A percentile compares a stretch with the other conserved stretches of the same genome.
Evolutionary conservation across 2,797 vertebrate species (phyloP).

Genomic region (Sus cebifrons): DNA sequence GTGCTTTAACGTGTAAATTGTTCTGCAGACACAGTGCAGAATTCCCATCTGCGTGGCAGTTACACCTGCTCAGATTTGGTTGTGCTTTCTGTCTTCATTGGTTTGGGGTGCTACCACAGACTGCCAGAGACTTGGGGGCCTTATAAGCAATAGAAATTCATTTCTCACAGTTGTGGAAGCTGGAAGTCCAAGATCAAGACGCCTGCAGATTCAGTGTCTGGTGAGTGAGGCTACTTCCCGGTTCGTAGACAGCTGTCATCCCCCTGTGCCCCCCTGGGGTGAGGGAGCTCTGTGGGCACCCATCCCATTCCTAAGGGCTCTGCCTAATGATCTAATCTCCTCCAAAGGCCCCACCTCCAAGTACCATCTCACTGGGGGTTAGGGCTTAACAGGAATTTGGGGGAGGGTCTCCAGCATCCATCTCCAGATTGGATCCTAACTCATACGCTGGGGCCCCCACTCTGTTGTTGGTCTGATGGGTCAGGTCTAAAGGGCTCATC

Average conservation of each 20-base stretch:
- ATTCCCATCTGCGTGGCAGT: background rate
- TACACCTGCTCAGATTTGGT: background rate
- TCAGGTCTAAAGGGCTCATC: background rate
- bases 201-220: fast-evolving
- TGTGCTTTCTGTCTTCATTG: background rate
- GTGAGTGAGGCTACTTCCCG: background rate
- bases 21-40: background rate
- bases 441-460: background rate
- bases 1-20: background rate
- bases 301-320: background rate
- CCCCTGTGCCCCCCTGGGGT: background rate
- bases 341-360: background rate
- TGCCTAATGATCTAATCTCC: background rate
- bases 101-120: background rate
- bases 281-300: background rate
- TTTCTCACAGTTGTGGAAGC: background rate
- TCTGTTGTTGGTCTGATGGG: background rate
- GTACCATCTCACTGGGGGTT: background rate
- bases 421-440: background rate
- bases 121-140: background rate
- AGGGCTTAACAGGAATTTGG: background rate
- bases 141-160: background rate
- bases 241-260: no score
- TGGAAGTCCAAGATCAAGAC: background rate
- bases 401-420: background rate